Conservation (phyloP, 2,888 invertebrate genomes). For the Plagiodera versicolora region DNA sequence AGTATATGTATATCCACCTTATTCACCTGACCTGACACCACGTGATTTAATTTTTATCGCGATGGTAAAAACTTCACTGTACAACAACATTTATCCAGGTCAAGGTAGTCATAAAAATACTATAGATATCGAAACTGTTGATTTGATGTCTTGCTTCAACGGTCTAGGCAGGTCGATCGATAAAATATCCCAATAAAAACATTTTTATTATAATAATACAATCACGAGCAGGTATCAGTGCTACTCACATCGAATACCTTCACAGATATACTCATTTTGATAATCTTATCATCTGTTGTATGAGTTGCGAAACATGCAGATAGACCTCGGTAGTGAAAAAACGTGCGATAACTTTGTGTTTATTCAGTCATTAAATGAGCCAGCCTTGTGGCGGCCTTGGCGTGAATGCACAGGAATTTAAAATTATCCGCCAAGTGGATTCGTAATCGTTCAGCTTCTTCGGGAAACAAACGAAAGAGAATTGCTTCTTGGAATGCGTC, state of each 20-base stretch:
- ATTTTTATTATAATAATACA: too few relatives aligned
- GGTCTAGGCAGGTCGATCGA: not conserved
- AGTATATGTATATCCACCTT: too few relatives aligned
- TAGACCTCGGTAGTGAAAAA: not conserved
- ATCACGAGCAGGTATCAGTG: too few relatives aligned
- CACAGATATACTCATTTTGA: too few relatives aligned
- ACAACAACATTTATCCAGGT: not conserved
- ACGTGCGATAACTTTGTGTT: constrained; percentile 2
- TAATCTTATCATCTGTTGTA: not conserved
- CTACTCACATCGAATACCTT: too few relatives aligned
- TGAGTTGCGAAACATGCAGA: not conserved
- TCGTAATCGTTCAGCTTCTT: not conserved
- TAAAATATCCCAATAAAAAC: too few relatives aligned
- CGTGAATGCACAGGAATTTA: constrained; percentile 11
- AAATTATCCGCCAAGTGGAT: constrained; percentile 8
- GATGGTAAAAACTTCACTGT: too few relatives aligned
- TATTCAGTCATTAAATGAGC: constrained; percentile 8
- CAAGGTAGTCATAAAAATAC: not conserved
- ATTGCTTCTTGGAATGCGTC: too few relatives aligned
- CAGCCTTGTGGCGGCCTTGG: constrained; percentile 16
- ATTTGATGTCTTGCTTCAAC: not conserved
- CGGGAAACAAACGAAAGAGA: too few relatives aligned
- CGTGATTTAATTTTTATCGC: too few relatives aligned
- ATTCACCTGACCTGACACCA: too few relatives aligned
- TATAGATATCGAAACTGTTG: not conserved